phyloP scores from a whole-genome alignment of 1,140 invertebrate genomes.

The Drosophila persimilis region DNA sequence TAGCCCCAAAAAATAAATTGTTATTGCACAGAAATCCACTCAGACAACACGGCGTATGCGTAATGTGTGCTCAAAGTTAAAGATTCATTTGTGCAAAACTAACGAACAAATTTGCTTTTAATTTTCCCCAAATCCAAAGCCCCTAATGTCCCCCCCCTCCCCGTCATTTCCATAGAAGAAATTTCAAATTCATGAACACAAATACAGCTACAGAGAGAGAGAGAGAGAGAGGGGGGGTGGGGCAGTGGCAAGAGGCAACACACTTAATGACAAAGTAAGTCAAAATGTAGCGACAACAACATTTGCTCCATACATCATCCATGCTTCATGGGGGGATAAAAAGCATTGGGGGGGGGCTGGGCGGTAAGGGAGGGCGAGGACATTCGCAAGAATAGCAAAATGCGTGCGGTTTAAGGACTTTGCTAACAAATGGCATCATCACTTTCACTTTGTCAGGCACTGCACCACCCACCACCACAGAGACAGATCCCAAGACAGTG shows the following conservation, averaged over 20 bases:
- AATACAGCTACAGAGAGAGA: slow-evolving; percentile 20
- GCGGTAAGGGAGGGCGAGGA: too few species aligned
- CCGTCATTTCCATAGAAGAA: slow-evolving; percentile 16
- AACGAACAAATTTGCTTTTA: slow-evolving; percentile 71
- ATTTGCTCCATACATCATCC: slow-evolving; percentile 42
- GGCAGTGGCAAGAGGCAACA: not conserved
- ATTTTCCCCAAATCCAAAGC: slow-evolving; percentile 43
- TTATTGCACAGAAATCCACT: slow-evolving; percentile 13
- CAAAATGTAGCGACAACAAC: slow-evolving; percentile 56
- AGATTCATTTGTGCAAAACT: slow-evolving; percentile 40
- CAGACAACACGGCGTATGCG: slow-evolving; percentile 73
- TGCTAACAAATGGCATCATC: slow-evolving; percentile 67
- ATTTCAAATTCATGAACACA: slow-evolving; percentile 57
- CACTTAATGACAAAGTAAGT: slow-evolving; percentile 53
- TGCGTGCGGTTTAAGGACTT: slow-evolving; percentile 52
- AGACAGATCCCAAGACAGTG: slow-evolving; percentile 12
- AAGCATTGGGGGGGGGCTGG: not conserved
- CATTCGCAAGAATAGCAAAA: slow-evolving; percentile 24
- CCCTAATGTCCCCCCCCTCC: slow-evolving; percentile 2
- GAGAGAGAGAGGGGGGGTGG: not conserved
- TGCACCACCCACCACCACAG: not conserved
- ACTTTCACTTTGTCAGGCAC: slow-evolving; percentile 54
- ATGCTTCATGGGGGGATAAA: slow-evolving; percentile 13
- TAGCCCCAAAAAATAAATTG: slow-evolving; percentile 14
- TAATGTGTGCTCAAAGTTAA: slow-evolving; percentile 53